Evolutionary conservation across 1,140 invertebrate genomes (phyloP).

Genomic region (Macrosteles quadrilineatus): DNA sequence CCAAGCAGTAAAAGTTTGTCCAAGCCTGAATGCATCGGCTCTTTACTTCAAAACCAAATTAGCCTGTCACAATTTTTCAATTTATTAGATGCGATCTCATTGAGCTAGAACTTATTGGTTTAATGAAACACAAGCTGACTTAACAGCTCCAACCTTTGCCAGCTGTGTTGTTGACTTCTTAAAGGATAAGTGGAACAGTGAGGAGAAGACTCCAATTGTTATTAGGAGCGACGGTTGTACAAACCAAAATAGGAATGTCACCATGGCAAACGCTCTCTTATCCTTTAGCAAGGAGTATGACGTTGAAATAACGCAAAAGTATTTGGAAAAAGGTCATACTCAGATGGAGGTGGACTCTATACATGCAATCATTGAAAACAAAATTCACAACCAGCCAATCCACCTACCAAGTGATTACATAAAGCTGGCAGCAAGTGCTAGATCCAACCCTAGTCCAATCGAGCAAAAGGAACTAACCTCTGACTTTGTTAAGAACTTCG

Average conservation of each 20-base stretch:
- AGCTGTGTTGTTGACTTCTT: slow-evolving; percentile 47
- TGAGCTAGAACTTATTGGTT: slow-evolving; percentile 49
- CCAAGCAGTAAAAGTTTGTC: slow-evolving; percentile 50
- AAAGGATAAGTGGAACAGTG: slow-evolving; percentile 15
- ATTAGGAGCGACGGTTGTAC: slow-evolving; percentile 44
- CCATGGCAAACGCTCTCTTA: slow-evolving; percentile 46
- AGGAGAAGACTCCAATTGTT: neutral
- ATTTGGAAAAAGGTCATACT: slow-evolving; percentile 50
- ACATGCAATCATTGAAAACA: slow-evolving; percentile 44
- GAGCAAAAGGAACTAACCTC: neutral
- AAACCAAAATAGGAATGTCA: slow-evolving; percentile 47
- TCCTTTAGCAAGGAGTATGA: slow-evolving; percentile 40
- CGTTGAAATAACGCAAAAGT: slow-evolving; percentile 49
- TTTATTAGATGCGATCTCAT: slow-evolving; percentile 49
- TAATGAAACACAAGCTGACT: slow-evolving; percentile 49
- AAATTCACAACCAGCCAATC: slow-evolving; percentile 35
- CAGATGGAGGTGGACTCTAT: slow-evolving; percentile 52
- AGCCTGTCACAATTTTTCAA: slow-evolving; percentile 51
- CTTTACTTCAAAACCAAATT: slow-evolving; percentile 53
- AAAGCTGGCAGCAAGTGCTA: neutral
- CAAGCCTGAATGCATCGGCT: slow-evolving; percentile 46
- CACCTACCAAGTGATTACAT: slow-evolving; percentile 28
- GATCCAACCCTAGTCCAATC: neutral
- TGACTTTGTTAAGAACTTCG: neutral
- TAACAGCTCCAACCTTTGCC: slow-evolving; percentile 49